A percentile compares a stretch with the other conserved stretches of the same genome.
Conservation (phyloP, 2,888 invertebrate species). For the Steinernema hermaphroditum region DNA sequence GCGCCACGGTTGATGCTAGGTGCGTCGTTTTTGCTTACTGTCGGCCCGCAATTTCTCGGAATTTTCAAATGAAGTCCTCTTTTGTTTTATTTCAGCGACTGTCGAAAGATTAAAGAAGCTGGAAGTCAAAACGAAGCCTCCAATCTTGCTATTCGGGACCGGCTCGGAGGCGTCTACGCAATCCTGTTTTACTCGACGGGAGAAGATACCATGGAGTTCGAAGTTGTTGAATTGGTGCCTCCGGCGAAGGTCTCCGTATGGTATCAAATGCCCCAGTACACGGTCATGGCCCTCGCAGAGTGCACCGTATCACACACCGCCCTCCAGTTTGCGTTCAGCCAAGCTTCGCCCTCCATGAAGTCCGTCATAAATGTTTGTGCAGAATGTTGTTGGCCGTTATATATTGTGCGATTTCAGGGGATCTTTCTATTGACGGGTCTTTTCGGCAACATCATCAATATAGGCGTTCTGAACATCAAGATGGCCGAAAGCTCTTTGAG, state of each 20-base stretch:
- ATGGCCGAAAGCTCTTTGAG: background rate
- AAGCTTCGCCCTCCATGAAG: conserved; percentile 32
- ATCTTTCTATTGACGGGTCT: background rate
- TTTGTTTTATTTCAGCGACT: background rate
- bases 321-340: conserved; percentile 26
- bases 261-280: conserved; percentile 25
- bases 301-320: background rate
- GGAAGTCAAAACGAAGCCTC: background rate
- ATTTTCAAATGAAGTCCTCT: too few relatives aligned
- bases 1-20: too few relatives aligned
- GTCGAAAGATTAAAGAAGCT: background rate
- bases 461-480: background rate
- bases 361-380: background rate
- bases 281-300: background rate
- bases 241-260: background rate
- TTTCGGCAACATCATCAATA: background rate
- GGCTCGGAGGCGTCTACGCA: background rate
- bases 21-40: too few relatives aligned
- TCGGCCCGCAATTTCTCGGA: too few relatives aligned
- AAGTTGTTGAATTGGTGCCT: background rate
- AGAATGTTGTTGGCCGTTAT: background rate
- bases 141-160: background rate
- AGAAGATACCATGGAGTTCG: background rate
- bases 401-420: background rate
- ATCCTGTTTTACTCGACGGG: background rate